phyloP scores from a whole-genome alignment of 2,888 invertebrate species.

The Patella pellucida region DNA sequence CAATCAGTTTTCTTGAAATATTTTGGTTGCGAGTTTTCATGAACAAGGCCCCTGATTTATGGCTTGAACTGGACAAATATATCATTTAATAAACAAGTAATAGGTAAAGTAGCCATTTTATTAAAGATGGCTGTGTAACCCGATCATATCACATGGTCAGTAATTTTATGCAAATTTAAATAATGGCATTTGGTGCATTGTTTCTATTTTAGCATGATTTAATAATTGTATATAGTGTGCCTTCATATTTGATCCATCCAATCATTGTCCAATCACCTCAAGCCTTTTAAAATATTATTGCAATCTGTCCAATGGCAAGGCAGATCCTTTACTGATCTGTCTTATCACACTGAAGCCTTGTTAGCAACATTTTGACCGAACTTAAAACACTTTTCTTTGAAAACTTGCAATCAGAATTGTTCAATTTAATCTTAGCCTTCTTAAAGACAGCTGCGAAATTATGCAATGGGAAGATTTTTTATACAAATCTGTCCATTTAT shows the following conservation, averaged over 20 bases:
- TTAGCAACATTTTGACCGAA: background rate
- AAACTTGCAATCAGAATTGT: no score
- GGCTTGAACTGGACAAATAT: no score
- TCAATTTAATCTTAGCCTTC: no score
- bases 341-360: background rate
- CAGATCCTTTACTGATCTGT: background rate
- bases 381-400: no score
- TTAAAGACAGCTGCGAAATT: no score
- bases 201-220: conserved; percentile 10
- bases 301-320: background rate
- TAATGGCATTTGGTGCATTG: conserved; percentile 7
- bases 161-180: conserved; percentile 7
- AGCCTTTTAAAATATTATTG: conserved; percentile 9
- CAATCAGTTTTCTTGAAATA: no score
- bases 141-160: conserved; percentile 1
- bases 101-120: no score
- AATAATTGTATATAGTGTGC: conserved; percentile 8
- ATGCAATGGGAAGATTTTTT: no score
- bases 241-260: conserved; percentile 10
- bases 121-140: background rate
- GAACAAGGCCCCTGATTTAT: no score
- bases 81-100: no score
- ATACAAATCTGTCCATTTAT: no score
- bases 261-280: conserved; percentile 6
- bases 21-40: no score